Conservation (phyloP, 2,113 vertebrate genomes). For the Pterocles burchelli region DNA sequence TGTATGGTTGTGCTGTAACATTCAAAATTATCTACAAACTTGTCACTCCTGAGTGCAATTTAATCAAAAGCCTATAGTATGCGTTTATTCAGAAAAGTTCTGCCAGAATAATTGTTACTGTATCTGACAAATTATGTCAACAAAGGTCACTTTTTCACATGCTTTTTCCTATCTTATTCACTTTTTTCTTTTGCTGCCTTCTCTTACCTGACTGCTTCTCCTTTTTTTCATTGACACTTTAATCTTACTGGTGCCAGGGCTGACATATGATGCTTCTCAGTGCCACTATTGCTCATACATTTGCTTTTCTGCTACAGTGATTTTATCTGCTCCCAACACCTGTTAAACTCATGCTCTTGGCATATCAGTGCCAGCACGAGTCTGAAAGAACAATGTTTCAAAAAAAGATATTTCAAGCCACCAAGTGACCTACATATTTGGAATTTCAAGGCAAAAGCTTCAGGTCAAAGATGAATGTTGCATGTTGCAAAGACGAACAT, state of each 20-base stretch:
- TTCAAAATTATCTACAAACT: not conserved
- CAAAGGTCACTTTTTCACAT: not conserved
- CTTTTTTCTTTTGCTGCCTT: not conserved
- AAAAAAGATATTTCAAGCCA: not conserved
- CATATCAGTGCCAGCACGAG: not conserved
- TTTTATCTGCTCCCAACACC: not conserved
- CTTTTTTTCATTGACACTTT: not conserved
- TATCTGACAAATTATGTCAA: constrained; percentile 3
- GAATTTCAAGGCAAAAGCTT: not conserved
- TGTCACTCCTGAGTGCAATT: not conserved
- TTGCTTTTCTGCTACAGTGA: not conserved
- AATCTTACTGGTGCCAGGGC: not conserved
- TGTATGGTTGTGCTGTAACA: not conserved
- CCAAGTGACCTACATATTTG: not conserved
- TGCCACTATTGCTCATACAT: not conserved
- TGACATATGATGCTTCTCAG: not conserved
- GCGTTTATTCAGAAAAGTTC: not conserved
- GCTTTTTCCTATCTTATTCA: not conserved
- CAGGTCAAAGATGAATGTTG: not conserved
- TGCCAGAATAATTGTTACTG: not conserved
- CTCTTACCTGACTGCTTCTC: not conserved
- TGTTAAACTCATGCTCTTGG: not conserved
- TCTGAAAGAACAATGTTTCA: not conserved
- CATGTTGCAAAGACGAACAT: not conserved
- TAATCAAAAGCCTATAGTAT: not conserved